Percentiles rank a stretch among this genome's conserved stretches.
These are phyloP conservation scores for Thecophora atra DNA, from an alignment of 2,888 invertebrate genomes.

Conservation along the genomic window DNA sequence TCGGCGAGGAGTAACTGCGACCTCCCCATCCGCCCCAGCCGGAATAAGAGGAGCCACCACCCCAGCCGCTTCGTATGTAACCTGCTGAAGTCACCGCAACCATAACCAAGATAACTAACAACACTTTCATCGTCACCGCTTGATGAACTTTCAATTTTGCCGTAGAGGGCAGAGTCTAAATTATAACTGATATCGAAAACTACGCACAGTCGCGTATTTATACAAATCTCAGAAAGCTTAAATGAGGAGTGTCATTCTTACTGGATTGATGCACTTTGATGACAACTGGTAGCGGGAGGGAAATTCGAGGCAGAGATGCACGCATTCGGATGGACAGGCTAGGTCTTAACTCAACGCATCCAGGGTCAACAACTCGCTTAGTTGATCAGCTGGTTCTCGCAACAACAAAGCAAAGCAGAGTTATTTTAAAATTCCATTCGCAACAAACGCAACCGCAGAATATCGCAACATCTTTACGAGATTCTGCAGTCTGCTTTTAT, in stretches of 20 bases:
- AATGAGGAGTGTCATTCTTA: slow-evolving; percentile 9
- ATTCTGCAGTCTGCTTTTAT: slow-evolving; percentile 1
- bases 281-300: neutral
- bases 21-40: slow-evolving; percentile 38
- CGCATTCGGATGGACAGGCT: neutral
- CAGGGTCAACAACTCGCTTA: slow-evolving; percentile 23
- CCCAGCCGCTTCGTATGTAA: slow-evolving; percentile 47
- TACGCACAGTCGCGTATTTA: slow-evolving; percentile 25
- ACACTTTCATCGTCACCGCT: neutral
- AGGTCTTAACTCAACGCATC: neutral
- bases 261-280: neutral
- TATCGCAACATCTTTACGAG: neutral
- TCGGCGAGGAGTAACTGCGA: slow-evolving; percentile 39
- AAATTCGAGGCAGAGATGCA: neutral
- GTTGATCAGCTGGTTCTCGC: neutral
- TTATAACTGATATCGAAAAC: slow-evolving; percentile 24
- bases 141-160: neutral
- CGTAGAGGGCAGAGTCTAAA: neutral
- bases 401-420: neutral
- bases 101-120: slow-evolving; percentile 37
- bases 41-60: slow-evolving; percentile 38
- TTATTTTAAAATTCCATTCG: neutral
- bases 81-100: slow-evolving; percentile 50
- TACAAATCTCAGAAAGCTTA: neutral
- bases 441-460: neutral